These are phyloP conservation scores for Scarus forsteni DNA, from an alignment of 2,797 vertebrate genomes.

Conservation along the genomic window DNA sequence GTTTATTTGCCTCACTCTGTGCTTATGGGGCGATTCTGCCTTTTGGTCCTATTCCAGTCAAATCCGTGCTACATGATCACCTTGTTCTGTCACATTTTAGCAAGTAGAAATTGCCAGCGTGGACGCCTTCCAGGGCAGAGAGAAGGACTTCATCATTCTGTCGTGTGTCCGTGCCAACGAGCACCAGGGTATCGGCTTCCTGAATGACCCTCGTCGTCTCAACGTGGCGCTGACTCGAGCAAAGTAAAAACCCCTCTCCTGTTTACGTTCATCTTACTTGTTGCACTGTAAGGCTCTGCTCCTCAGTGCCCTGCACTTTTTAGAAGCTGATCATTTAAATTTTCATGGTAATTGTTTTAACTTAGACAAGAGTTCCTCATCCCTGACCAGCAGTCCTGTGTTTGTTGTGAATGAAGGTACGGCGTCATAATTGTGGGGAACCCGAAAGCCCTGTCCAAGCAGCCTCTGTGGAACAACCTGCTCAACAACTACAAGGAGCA, in stretches of 20 bases:
- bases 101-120: conserved; percentile 99
- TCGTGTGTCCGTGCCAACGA: conserved; percentile 98
- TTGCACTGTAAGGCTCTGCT: neutral
- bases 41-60: no score
- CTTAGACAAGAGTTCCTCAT: no score
- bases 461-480: conserved; percentile 98
- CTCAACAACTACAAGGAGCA: conserved; percentile 99
- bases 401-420: conserved; percentile 82
- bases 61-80: neutral
- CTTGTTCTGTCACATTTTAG: conserved; percentile 69
- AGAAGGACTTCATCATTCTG: conserved; percentile 99
- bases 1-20: no score
- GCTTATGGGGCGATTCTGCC: no score
- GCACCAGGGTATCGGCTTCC: conserved; percentile 98
- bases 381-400: conserved; percentile 13
- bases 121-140: conserved; percentile 97
- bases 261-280: neutral
- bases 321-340: no score
- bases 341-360: no score
- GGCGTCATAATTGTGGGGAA: conserved; percentile 99
- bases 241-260: conserved; percentile 80
- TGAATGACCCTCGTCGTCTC: conserved; percentile 96
- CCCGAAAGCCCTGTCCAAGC: conserved; percentile 97
- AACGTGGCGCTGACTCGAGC: conserved; percentile 98
- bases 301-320: no score